Conservation (phyloP, 2,797 vertebrate species). For the Microctenopoma lineatum region DNA sequence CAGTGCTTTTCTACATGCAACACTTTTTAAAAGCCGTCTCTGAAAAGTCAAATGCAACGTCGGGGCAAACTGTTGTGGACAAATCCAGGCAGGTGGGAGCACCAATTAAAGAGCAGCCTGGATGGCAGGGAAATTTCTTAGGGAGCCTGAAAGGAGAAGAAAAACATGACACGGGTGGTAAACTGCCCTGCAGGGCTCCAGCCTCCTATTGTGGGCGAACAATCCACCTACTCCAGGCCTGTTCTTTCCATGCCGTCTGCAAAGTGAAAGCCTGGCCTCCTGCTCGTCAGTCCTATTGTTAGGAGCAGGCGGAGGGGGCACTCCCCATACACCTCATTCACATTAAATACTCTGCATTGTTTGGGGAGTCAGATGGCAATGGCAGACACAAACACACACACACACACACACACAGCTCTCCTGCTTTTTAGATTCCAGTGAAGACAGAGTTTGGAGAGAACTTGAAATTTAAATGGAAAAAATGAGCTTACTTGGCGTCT, state of each 20-base stretch:
- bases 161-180: constrained; percentile 65
- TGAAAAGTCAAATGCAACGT: constrained; percentile 34
- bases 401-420: constrained; percentile 4
- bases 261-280: constrained; percentile 63
- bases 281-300: constrained; percentile 74
- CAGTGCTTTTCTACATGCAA: constrained; percentile 33
- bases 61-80: constrained; percentile 37
- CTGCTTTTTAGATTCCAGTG: constrained; percentile 9
- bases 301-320: constrained; percentile 50
- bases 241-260: constrained; percentile 42
- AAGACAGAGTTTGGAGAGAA: neutral
- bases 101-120: constrained; percentile 59
- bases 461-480: constrained; percentile 35
- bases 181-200: constrained; percentile 41
- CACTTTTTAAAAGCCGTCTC: constrained; percentile 34
- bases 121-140: constrained; percentile 29
- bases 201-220: constrained; percentile 61
- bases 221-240: constrained; percentile 51
- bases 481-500: constrained; percentile 24
- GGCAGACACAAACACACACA: constrained; percentile 16
- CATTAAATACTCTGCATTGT: constrained; percentile 65
- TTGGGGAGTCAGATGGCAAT: constrained; percentile 54
- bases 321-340: constrained; percentile 66
- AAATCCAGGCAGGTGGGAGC: constrained; percentile 56
- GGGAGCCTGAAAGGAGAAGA: constrained; percentile 42